These are phyloP conservation scores for Callipepla squamata DNA, from an alignment of 2,113 vertebrate genomes.

Conservation along the genomic window DNA sequence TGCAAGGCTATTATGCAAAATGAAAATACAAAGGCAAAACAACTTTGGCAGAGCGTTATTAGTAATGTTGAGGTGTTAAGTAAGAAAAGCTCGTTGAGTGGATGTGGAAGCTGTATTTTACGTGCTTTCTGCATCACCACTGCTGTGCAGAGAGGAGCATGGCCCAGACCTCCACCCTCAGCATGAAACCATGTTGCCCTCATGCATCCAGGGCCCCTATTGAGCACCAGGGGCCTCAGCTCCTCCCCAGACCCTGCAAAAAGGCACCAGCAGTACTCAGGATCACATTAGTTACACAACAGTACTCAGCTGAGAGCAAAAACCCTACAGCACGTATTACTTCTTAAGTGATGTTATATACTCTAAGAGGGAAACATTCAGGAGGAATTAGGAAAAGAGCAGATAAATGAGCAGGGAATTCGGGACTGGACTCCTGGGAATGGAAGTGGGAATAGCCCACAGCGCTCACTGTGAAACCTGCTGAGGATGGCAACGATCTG, in stretches of 20 bases:
- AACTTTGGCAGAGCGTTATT: neutral
- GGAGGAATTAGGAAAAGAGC: neutral
- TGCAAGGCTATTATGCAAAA: neutral
- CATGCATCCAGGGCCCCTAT: rapidly evolving
- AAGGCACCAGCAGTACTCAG: neutral
- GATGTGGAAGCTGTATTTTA: neutral
- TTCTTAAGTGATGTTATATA: neutral
- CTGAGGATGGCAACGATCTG: neutral
- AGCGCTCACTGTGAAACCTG: neutral
- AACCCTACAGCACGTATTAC: neutral
- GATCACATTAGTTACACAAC: neutral
- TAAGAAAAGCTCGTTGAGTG: neutral
- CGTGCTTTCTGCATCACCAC: neutral
- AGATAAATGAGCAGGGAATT: conserved; percentile 24
- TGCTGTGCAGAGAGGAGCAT: neutral
- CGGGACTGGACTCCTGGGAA: neutral
- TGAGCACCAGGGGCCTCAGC: neutral
- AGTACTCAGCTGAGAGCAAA: neutral
- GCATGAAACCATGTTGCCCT: neutral
- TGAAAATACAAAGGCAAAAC: neutral
- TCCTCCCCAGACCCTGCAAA: neutral
- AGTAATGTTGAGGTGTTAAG: neutral
- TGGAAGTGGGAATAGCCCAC: neutral
- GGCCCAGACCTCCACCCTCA: neutral
- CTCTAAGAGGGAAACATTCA: neutral